Evolutionary conservation across 2,888 invertebrate species (phyloP).

Genomic region (Eledona agricola): DNA sequence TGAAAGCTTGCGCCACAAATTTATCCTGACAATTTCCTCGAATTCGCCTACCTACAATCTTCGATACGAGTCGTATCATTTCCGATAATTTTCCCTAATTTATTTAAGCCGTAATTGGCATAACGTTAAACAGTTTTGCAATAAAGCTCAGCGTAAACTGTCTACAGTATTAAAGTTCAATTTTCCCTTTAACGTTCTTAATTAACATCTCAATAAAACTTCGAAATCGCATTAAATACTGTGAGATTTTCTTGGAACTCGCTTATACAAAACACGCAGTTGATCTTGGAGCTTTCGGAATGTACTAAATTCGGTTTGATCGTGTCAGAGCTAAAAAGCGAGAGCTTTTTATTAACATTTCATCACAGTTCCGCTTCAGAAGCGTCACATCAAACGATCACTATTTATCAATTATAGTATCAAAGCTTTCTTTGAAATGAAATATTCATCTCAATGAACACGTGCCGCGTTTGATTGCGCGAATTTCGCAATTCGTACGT

Average conservation of each 20-base stretch:
- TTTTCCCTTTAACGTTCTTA: constrained; percentile 8
- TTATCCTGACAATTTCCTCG: constrained; percentile 9
- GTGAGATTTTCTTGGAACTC: constrained; percentile 17
- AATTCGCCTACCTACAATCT: constrained; percentile 5
- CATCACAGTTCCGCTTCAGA: too few species aligned
- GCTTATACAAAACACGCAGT: too few species aligned
- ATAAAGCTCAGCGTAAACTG: constrained; percentile 5
- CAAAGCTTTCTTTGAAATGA: too few species aligned
- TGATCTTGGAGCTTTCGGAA: too few species aligned
- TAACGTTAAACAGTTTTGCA: constrained; percentile 5
- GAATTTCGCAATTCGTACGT: too few species aligned
- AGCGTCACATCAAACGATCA: too few species aligned
- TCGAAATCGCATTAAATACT: constrained; percentile 23
- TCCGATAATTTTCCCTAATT: constrained; percentile 1
- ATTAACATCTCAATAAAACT: constrained; percentile 24
- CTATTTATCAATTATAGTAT: too few species aligned
- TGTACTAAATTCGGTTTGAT: too few species aligned
- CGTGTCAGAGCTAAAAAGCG: too few species aligned
- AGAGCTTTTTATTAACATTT: too few species aligned
- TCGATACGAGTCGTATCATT: constrained; percentile 2
- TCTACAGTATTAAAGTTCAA: constrained; percentile 11
- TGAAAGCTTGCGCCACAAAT: constrained; percentile 5
- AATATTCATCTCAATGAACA: too few species aligned
- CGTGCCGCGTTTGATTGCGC: too few species aligned
- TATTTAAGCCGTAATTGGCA: not conserved